These are phyloP conservation scores for Torymus aiolomorphi DNA, from an alignment of 2,888 invertebrate genomes.

Conservation along the genomic window DNA sequence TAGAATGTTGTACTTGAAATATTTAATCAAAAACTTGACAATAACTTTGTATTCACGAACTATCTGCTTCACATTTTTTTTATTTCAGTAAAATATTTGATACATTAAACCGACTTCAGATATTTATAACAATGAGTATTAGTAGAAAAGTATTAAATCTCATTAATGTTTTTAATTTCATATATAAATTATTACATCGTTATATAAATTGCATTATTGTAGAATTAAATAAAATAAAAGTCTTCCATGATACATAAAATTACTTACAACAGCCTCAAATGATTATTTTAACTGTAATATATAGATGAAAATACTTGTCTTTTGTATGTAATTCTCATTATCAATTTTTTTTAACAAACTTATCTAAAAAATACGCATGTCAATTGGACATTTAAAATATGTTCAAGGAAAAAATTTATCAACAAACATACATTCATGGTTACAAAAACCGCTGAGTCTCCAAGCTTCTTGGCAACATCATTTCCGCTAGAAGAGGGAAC, in stretches of 20 bases:
- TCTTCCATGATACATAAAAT: too few species aligned
- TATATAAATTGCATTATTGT: too few species aligned
- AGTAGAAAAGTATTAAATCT: too few species aligned
- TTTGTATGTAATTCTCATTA: too few species aligned
- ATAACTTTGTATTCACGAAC: conserved; percentile 5
- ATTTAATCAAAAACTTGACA: conserved; percentile 17
- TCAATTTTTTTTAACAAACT: too few species aligned
- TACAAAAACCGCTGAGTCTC: conserved; percentile 84
- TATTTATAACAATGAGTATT: neutral
- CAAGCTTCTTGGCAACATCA: conserved; percentile 85
- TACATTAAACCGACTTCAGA: neutral
- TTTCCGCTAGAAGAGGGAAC: conserved; percentile 89
- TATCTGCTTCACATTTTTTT: neutral
- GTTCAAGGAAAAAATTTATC: neutral
- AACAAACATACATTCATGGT: conserved; percentile 86
- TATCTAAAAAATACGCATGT: too few species aligned
- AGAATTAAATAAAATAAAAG: too few species aligned
- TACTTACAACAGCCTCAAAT: too few species aligned
- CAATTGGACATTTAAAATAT: neutral
- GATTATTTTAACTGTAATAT: too few species aligned
- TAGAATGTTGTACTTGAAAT: neutral
- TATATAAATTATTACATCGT: too few species aligned
- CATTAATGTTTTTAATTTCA: too few species aligned
- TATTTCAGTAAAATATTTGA: neutral
- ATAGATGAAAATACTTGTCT: too few species aligned